Evolutionary conservation across 2,113 vertebrate genomes (phyloP).

Genomic region (Holacanthus passer): DNA sequence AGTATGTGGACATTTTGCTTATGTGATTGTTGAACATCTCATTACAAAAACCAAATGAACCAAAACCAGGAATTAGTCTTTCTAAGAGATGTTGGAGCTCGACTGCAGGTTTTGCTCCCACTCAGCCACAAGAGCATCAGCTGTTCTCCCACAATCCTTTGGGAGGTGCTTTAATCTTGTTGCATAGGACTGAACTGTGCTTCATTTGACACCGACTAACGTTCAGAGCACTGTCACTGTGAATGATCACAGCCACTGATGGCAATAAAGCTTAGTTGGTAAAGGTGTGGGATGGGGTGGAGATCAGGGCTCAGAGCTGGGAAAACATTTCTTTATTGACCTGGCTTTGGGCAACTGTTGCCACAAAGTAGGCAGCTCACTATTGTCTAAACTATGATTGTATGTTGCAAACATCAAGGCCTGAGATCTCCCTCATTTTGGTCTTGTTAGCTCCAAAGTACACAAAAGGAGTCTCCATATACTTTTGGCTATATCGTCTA

Average conservation of each 20-base stretch:
- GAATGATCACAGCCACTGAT: neutral
- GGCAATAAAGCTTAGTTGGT: neutral
- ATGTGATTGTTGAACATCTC: neutral
- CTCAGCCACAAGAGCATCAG: neutral
- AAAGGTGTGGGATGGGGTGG: neutral
- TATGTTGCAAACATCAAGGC: neutral
- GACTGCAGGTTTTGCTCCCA: constrained; percentile 1
- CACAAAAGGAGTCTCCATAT: neutral
- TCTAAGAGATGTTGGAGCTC: neutral
- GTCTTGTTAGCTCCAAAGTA: neutral
- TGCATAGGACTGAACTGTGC: too few species aligned
- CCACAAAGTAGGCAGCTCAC: too few species aligned
- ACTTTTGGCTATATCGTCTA: too few species aligned
- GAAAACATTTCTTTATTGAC: neutral
- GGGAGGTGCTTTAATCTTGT: too few species aligned
- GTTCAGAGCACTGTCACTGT: neutral
- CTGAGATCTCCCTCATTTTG: neutral
- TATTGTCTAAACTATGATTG: neutral
- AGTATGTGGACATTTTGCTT: neutral
- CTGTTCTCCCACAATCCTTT: too few species aligned
- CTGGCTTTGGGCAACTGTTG: neutral
- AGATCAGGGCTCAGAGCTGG: neutral
- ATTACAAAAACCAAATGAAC: neutral
- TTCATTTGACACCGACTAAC: neutral
- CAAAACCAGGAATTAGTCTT: neutral